These are phyloP conservation scores for Scartelaos histophorus DNA, from an alignment of 2,113 vertebrate species.

Conservation along the genomic window DNA sequence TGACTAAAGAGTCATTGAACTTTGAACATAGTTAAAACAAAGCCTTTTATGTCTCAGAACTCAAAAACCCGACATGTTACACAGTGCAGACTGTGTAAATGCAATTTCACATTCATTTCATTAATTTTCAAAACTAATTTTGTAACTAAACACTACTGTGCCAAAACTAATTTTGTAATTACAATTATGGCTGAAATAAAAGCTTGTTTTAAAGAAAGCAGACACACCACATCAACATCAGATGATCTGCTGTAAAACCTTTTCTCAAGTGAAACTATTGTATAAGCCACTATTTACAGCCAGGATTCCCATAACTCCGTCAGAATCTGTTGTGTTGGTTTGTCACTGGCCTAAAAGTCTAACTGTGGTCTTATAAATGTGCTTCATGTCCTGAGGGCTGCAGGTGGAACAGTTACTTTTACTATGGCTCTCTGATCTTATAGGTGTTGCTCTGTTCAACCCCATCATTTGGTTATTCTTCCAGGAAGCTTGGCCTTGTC, in stretches of 20 bases:
- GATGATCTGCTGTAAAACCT: not conserved
- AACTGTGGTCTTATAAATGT: not conserved
- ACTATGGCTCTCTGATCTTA: constrained; percentile 52
- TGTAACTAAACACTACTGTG: too few relatives aligned
- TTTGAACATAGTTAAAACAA: too few relatives aligned
- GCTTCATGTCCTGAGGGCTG: constrained; percentile 28
- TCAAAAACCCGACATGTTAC: too few relatives aligned
- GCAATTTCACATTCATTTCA: too few relatives aligned
- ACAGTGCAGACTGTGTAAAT: too few relatives aligned
- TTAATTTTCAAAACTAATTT: too few relatives aligned
- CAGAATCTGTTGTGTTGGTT: not conserved
- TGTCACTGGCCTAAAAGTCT: not conserved
- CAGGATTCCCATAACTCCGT: not conserved
- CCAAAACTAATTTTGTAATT: too few relatives aligned
- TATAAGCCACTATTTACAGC: not conserved
- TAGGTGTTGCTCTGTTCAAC: constrained; percentile 69
- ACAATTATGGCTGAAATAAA: not conserved
- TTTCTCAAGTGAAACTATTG: not conserved
- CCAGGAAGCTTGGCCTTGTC: constrained; percentile 60
- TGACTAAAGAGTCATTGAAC: too few relatives aligned
- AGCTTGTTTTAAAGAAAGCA: not conserved
- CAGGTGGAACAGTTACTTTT: constrained; percentile 49
- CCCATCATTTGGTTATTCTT: constrained; percentile 64
- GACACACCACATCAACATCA: not conserved
- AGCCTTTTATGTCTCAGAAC: too few relatives aligned